Conservation (phyloP, 2,888 invertebrate genomes). For the Allygus modestus region DNA sequence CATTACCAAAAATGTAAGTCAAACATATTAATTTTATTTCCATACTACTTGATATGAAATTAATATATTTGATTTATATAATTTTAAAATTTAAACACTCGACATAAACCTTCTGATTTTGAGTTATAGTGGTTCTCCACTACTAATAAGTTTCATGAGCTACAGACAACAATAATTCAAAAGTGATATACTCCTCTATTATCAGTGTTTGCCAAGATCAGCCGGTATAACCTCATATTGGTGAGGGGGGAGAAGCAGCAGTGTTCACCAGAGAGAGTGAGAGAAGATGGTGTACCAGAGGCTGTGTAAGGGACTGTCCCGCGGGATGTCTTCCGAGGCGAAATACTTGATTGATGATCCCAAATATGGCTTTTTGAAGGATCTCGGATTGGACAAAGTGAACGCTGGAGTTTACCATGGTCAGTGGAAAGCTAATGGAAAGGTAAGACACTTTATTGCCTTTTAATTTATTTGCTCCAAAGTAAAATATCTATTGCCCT, state of each 20-base stretch:
- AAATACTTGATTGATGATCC: conserved; percentile 67
- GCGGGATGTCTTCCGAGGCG: conserved; percentile 35
- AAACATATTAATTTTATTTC: too few species aligned
- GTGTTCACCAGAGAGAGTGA: background rate
- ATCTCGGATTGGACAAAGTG: conserved; percentile 88
- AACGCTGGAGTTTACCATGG: conserved; percentile 96
- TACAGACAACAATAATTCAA: too few species aligned
- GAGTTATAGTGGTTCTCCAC: too few species aligned
- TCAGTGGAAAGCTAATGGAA: conserved; percentile 92
- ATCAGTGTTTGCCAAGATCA: background rate
- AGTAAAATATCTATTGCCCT: too few species aligned
- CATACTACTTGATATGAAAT: too few species aligned
- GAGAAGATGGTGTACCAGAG: conserved; percentile 19
- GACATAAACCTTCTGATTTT: too few species aligned
- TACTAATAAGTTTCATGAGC: too few species aligned
- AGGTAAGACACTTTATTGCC: conserved; percentile 78
- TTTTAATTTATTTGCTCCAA: too few species aligned
- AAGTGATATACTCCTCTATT: background rate
- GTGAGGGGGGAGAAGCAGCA: background rate
- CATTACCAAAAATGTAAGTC: too few species aligned
- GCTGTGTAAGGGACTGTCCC: background rate
- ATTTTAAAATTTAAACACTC: too few species aligned
- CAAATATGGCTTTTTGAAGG: conserved; percentile 94
- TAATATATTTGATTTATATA: too few species aligned
- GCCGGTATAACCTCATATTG: background rate